Evolutionary conservation across 2,888 invertebrate species (phyloP), one percentile per base, ranked within the genome.

Genomic region (Laothoe populi): DNA sequence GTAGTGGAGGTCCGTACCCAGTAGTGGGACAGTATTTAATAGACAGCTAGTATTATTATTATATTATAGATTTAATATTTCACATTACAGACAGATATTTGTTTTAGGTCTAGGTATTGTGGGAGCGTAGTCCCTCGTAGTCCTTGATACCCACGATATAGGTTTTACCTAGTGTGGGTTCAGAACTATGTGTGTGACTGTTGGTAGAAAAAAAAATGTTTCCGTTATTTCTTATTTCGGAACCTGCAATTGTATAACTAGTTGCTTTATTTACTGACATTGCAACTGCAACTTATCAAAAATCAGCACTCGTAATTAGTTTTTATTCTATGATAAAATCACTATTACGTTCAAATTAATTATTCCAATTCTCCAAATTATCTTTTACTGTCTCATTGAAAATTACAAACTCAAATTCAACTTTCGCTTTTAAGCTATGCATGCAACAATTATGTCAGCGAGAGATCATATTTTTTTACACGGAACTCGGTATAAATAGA

Each of bases 401-500:
- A 19, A 31, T 35, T 11, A 4, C 19, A 35, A 11, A 53, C 35
- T 19, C n/a, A 49, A 49, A 49, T 35, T 53, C 31, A 49, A 19
- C 53, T 35, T 53, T 53, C 35, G 35, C 31, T 35, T 23, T 21
- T 16, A 44, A 59, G 19, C 24, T 44, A 24, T 19, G 35, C 44
- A 42, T 42, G 16, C 5, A 31, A n/a, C 11, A n/a, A 46, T 23
- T 24, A 61, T 57, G 35, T 23, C 21, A 35, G 35, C 35, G 1
- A 57, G n/a, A 35, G 3, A 61, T 61, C 31, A 61, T 24, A 44
- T 13, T 19, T 57, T 58, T 40, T 42, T 42, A 58, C 42, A 7
- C 58, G 58, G 58, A 58, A 58, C 24, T 42, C 16, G 4, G 11
- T 60, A 61, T 68, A 66, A 67, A 66, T 70, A 70, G 64, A 65